Base-by-base conservation (phyloP, 2,888 invertebrate genomes). In the Lasioglossum marginatum region DNA sequence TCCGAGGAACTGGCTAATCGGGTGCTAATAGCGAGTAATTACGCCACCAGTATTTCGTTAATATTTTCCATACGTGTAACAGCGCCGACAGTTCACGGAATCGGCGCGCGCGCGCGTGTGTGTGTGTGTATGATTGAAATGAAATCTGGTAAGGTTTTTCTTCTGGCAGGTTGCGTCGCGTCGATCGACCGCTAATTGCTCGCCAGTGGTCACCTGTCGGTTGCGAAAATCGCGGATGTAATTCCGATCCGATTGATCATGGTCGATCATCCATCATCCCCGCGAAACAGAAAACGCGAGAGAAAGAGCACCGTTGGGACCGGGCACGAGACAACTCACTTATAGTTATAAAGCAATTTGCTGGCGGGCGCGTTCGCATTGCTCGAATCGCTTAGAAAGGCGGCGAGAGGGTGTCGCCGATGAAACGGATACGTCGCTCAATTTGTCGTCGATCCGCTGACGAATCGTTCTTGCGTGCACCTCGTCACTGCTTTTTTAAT, bases 101-200 rank as follows among this genome's bases (percentile, higher is more conserved):
- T 71, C 19, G 34, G 40, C 68, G 34, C 1, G 57, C 2, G 0
- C 14, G n/a, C 4, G 14, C 4, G 14, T 5, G 6, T 0, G 40
- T 52, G 34, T n/a, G n/a, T 12, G n/a, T 10, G 57, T 12, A n/a
- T 27, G 34, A 14, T 71, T 57, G 76, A 40, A 48, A 31, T 34
- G 45, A 72, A 66, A 63, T 34, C 14, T 19, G 72, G 57, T 45
- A 57, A 34, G 40, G 82, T 45, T 86, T 87, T 80, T 81, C 74
- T 78, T 72, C 57, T 57, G 75, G 83, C 89, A 48, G 82, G 74
- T 87, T 91, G 88, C 87, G 83, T 91, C 89, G 89, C 87, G 81
- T 91, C 90, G 89, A 90, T 81, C 78, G 81, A 73, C 45, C 68
- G 84, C 87, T 91, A 92, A 92, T 92, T 91, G 88, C 78, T 14